These are phyloP conservation scores for Spheniscus humboldti DNA, from an alignment of 2,797 vertebrate genomes.

Conservation along the genomic window DNA sequence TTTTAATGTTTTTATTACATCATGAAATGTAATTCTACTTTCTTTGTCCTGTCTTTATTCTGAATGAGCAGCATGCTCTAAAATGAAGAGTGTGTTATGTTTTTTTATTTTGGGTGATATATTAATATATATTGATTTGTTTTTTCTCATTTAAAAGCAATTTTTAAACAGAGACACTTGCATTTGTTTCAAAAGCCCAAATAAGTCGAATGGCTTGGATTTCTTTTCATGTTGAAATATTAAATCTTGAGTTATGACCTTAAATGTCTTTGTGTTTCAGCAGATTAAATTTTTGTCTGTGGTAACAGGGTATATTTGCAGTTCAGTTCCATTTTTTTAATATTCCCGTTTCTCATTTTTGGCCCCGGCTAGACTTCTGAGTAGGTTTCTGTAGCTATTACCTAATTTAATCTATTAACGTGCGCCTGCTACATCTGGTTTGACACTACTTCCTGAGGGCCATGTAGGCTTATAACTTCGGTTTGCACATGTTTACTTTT, in stretches of 20 bases:
- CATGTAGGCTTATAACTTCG: neutral
- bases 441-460: neutral
- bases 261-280: slow-evolving; percentile 3
- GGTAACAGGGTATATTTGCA: slow-evolving; percentile 12
- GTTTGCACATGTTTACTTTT: slow-evolving; percentile 71
- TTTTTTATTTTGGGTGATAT: slow-evolving; percentile 72
- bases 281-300: slow-evolving; percentile 30
- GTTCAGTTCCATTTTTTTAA: neutral
- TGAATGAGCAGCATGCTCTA: slow-evolving; percentile 69
- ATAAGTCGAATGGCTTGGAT: slow-evolving; percentile 31
- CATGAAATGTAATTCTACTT: slow-evolving; percentile 77
- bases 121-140: slow-evolving; percentile 77
- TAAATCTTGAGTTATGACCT: slow-evolving; percentile 66
- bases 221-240: slow-evolving; percentile 62
- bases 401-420: neutral
- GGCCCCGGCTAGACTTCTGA: neutral
- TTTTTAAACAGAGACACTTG: slow-evolving; percentile 41
- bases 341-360: neutral
- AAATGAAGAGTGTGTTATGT: slow-evolving; percentile 69
- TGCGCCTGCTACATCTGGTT: neutral
- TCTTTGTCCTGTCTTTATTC: slow-evolving; percentile 50
- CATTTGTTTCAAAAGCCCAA: slow-evolving; percentile 52
- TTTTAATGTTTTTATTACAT: slow-evolving; percentile 76
- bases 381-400: neutral
- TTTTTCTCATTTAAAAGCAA: slow-evolving; percentile 74